phyloP scores from a whole-genome alignment of 64 coral and sea anemone species.

The Stylophora pistillata region DNA sequence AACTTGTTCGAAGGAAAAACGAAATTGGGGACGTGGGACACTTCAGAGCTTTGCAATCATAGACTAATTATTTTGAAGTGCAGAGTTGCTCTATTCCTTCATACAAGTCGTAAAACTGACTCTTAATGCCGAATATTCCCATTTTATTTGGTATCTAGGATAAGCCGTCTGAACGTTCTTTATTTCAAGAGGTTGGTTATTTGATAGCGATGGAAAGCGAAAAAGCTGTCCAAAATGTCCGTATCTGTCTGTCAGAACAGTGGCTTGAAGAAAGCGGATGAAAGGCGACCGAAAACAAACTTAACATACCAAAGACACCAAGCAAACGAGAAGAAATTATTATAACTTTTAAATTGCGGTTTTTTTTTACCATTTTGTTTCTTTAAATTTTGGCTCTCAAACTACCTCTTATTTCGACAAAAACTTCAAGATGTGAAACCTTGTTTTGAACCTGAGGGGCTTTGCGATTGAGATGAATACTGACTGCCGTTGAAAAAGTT shows the following conservation, averaged over 20 bases:
- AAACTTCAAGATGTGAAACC: not conserved
- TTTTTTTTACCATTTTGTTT: slow-evolving; percentile 35
- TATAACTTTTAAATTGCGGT: not conserved
- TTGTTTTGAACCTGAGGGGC: not conserved
- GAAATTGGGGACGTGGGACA: not conserved
- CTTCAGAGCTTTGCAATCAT: slow-evolving; percentile 5
- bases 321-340: slow-evolving; percentile 28
- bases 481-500: slow-evolving; percentile 8
- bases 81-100: slow-evolving; percentile 24
- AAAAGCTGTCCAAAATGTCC: slow-evolving; percentile 73
- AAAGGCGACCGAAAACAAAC: slow-evolving; percentile 76
- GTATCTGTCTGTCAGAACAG: slow-evolving; percentile 68
- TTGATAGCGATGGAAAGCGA: slow-evolving; percentile 73
- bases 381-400: slow-evolving; percentile 1
- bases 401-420: not conserved
- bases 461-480: not conserved
- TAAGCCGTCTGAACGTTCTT: slow-evolving; percentile 45
- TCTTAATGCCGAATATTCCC: slow-evolving; percentile 23
- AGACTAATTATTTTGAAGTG: slow-evolving; percentile 42
- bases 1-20: not conserved
- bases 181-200: slow-evolving; percentile 61
- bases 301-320: slow-evolving; percentile 78
- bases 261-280: slow-evolving; percentile 60
- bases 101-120: slow-evolving; percentile 21
- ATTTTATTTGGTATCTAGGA: slow-evolving; percentile 37